Conservation (phyloP, 2,888 invertebrate genomes). For the Dasypogon diadema region DNA sequence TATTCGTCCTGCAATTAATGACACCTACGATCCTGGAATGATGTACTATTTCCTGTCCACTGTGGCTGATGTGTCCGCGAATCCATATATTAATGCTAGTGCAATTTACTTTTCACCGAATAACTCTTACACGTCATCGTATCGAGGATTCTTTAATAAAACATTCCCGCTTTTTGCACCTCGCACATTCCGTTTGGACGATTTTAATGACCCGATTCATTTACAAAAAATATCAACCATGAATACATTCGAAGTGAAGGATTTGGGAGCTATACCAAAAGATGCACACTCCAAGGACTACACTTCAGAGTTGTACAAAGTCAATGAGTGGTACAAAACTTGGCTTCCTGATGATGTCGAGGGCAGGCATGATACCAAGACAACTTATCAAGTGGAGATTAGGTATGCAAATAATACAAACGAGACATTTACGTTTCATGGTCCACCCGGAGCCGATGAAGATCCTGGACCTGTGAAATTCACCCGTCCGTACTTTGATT, state of each 20-base stretch:
- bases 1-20: slow-evolving; percentile 89
- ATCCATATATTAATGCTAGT: slow-evolving; percentile 91
- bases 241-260: slow-evolving; percentile 88
- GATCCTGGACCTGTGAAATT: slow-evolving; percentile 92
- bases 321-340: slow-evolving; percentile 92
- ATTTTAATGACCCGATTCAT: slow-evolving; percentile 97
- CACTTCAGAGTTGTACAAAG: slow-evolving; percentile 89
- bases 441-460: slow-evolving; percentile 92
- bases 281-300: slow-evolving; percentile 88
- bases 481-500: slow-evolving; percentile 96
- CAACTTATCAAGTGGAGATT: slow-evolving; percentile 93
- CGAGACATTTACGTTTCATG: slow-evolving; percentile 96
- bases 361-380: slow-evolving; percentile 88
- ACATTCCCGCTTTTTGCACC: slow-evolving; percentile 96
- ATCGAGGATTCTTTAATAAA: slow-evolving; percentile 95
- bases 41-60: slow-evolving; percentile 97
- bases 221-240: slow-evolving; percentile 93
- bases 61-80: slow-evolving; percentile 94
- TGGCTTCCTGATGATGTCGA: slow-evolving; percentile 92
- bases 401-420: slow-evolving; percentile 94
- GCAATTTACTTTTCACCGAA: slow-evolving; percentile 95
- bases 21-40: slow-evolving; percentile 96
- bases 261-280: slow-evolving; percentile 86
- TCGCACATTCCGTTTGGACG: slow-evolving; percentile 89
- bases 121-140: slow-evolving; percentile 93